Evolutionary conservation across 2,797 vertebrate genomes (phyloP).

Genomic region (Darevskia mixta): DNA sequence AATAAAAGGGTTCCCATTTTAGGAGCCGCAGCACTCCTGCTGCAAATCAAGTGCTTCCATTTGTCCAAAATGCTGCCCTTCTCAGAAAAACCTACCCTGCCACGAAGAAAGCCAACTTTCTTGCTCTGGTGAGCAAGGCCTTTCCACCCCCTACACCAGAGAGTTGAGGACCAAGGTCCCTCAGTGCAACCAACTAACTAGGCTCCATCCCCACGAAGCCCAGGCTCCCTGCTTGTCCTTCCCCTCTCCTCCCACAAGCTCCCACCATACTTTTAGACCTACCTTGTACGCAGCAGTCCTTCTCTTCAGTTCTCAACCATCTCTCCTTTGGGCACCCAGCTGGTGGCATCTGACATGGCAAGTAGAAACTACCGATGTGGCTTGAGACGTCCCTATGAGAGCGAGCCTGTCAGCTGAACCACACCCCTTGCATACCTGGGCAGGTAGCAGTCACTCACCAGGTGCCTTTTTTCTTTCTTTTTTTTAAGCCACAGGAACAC

Average conservation of each 20-base stretch:
- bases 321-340: not conserved
- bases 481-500: not conserved
- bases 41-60: not conserved
- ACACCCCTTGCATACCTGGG: conserved; percentile 51
- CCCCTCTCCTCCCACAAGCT: no score
- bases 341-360: not conserved
- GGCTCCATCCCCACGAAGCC: not conserved
- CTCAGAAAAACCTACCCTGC: not conserved
- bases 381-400: conserved; percentile 57
- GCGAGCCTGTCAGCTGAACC: conserved; percentile 13
- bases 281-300: not conserved
- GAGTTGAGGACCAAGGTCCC: not conserved
- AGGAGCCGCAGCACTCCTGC: not conserved
- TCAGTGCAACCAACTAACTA: not conserved
- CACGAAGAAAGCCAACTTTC: not conserved
- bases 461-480: not conserved
- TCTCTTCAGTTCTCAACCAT: not conserved
- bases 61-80: not conserved
- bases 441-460: conserved; percentile 19
- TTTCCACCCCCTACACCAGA: not conserved
- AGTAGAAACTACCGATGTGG: conserved; percentile 18
- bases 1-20: no score
- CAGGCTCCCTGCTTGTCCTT: not conserved
- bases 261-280: not conserved
- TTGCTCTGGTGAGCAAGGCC: not conserved